Evolutionary conservation across 2,888 invertebrate genomes (phyloP), one percentile per base, ranked within the genome.

Genomic region (Chalcosyrphus nemorum): DNA sequence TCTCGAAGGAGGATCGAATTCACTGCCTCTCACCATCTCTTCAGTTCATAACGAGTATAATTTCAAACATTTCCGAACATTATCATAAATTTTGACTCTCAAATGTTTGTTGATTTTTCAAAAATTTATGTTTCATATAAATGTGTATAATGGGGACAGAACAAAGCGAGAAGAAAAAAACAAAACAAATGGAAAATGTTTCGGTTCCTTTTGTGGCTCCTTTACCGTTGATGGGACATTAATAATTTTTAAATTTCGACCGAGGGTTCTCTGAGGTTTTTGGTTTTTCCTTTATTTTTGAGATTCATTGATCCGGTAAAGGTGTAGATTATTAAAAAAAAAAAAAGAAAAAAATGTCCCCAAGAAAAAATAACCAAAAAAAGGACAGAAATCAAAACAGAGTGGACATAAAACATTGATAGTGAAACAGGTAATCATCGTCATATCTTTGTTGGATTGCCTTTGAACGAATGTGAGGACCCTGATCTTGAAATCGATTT

Each of bases 41-140:
- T 57, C 74, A 80, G 68, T 65, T 80, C 84, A 84, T 84, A 84
- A 84, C 84, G 80, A 84, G 82, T 84, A 84, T 84, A 84, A 84
- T 84, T 84, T 80, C 75, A 75, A 81, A 85, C 80, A 85, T 81
- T 81, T 81, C 70, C 81, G 81, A 76, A 85, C 85, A 81, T 85
- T 85, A 85, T 81, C 81, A 85, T 81, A 85, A 85, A 80, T 85
- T 85, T 80, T 71, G 81, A 76, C 59, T 81, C 65, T 61, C 65
- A 66, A 81, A 85, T 85, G 85, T 81, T 85, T 85, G 85, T 85
- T 85, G 85, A 85, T 85, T 81, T 85, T 81, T 81, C 65, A 80
- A 81, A 85, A 85, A 85, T 85, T 81, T 81, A 85, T 85, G 80
- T 85, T 85, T 85, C 71, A 85, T 85, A 85, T 80, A 84, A 84